Conservation (phyloP, 2,113 vertebrate genomes). For the Montifringilla adamsi region DNA sequence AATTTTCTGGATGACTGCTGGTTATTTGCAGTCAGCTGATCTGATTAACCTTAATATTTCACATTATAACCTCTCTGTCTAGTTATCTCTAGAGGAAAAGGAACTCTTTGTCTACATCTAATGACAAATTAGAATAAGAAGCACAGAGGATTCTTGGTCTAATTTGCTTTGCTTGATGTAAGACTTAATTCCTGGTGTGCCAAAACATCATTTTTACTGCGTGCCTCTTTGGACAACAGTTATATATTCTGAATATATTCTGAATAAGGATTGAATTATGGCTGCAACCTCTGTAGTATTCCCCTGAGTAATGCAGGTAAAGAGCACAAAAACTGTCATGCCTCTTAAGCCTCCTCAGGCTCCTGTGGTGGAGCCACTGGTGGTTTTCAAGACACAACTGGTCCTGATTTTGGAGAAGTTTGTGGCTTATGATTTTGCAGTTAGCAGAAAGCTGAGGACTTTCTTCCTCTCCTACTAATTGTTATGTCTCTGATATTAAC, state of each 20-base stretch:
- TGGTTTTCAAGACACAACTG: not conserved
- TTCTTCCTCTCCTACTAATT: not conserved
- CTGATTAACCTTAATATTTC: not conserved
- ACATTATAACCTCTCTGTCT: not conserved
- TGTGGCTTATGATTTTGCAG: not conserved
- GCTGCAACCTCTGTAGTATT: not conserved
- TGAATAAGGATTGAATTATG: not conserved
- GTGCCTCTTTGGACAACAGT: not conserved
- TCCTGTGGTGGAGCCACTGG: not conserved
- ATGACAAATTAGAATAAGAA: not conserved
- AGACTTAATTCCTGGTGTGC: not conserved
- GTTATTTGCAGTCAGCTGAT: slow-evolving; percentile 1
- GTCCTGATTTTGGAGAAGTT: not conserved
- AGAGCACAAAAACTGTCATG: not conserved
- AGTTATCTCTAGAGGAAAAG: not conserved
- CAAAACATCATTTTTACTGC: not conserved
- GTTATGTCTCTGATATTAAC: not conserved
- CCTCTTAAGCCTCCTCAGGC: not conserved
- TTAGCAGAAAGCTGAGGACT: not conserved
- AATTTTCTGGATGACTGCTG: slow-evolving; percentile 28
- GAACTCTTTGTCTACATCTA: not conserved
- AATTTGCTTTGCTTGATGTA: not conserved
- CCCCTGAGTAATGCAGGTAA: not conserved
- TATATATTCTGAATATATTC: not conserved
- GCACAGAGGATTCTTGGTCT: not conserved